phyloP scores from a whole-genome alignment of 2,113 vertebrate species.

The Istiophorus platypterus region DNA sequence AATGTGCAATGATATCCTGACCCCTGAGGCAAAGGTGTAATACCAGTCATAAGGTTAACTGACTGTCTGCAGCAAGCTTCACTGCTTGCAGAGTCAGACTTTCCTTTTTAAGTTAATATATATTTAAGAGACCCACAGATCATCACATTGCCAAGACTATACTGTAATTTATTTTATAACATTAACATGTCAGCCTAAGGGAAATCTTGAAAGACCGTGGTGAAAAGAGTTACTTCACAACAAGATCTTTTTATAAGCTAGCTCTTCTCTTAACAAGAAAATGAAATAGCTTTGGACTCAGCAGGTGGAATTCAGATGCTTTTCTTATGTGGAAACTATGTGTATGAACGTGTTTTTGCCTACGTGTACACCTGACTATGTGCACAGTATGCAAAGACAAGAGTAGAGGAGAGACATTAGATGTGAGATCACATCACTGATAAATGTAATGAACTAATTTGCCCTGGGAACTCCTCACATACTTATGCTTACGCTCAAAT shows the following conservation, averaged over 20 bases:
- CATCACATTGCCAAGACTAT: slow-evolving; percentile 2
- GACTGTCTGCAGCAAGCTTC: not conserved
- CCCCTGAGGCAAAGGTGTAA: not conserved
- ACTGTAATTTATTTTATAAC: not conserved
- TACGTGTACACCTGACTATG: not conserved
- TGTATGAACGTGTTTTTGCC: not conserved
- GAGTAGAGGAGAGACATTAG: not conserved
- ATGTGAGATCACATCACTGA: slow-evolving; percentile 34
- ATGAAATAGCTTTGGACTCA: slow-evolving; percentile 29
- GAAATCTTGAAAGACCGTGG: not conserved
- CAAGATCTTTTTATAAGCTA: slow-evolving; percentile 14
- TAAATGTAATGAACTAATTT: slow-evolving; percentile 35
- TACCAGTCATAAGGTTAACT: slow-evolving; percentile 26
- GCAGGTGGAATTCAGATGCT: slow-evolving; percentile 22
- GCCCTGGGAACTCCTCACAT: slow-evolving; percentile 16
- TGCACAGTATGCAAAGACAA: not conserved
- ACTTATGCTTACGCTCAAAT: slow-evolving; percentile 27
- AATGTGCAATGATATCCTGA: not conserved
- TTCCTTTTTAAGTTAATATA: slow-evolving; percentile 20
- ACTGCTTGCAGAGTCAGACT: not conserved
- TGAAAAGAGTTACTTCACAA: slow-evolving; percentile 17
- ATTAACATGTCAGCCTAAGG: slow-evolving; percentile 4
- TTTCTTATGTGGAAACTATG: slow-evolving; percentile 9
- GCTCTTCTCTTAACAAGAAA: slow-evolving; percentile 1
- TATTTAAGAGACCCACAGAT: not conserved